phyloP scores from a whole-genome alignment of 2,888 invertebrate genomes.

The Nomada ferruginata region DNA sequence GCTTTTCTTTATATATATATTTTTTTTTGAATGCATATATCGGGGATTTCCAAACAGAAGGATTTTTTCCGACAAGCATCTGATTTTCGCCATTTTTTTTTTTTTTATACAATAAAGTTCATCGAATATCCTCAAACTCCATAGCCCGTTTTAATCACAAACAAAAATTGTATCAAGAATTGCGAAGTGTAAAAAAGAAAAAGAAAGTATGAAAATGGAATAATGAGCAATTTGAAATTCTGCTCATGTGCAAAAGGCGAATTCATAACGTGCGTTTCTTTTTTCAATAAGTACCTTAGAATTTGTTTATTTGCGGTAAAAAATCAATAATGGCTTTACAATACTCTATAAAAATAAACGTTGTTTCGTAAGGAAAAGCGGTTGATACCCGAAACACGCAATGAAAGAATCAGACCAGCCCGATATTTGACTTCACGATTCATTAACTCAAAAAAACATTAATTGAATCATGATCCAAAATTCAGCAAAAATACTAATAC shows the following conservation, averaged over 20 bases:
- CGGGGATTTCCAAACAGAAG: slow-evolving; percentile 16
- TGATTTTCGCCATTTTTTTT: slow-evolving; percentile 6
- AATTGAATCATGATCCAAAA: slow-evolving; percentile 45
- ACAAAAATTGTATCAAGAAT: slow-evolving; percentile 1
- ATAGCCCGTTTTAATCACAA: slow-evolving; percentile 21
- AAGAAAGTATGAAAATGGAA: not conserved
- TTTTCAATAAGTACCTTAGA: slow-evolving; percentile 25
- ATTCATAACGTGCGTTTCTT: slow-evolving; percentile 20
- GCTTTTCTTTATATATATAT: slow-evolving; percentile 20
- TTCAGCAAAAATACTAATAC: slow-evolving; percentile 32
- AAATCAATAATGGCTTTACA: slow-evolving; percentile 48
- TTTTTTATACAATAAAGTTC: slow-evolving; percentile 47
- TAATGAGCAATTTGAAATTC: slow-evolving; percentile 15
- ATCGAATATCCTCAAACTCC: slow-evolving; percentile 21
- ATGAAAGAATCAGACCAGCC: slow-evolving; percentile 36
- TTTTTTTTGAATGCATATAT: slow-evolving; percentile 2
- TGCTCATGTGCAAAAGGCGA: slow-evolving; percentile 16
- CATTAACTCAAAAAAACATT: slow-evolving; percentile 34
- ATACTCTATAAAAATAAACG: slow-evolving; percentile 62
- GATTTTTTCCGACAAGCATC: slow-evolving; percentile 12
- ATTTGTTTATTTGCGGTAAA: slow-evolving; percentile 33
- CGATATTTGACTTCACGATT: slow-evolving; percentile 49
- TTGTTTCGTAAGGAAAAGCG: slow-evolving; percentile 41
- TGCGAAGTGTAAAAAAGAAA: not conserved
- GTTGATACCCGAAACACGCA: slow-evolving; percentile 36